Conservation (phyloP, 2,113 vertebrate genomes). For the Alexandromys fortis region DNA sequence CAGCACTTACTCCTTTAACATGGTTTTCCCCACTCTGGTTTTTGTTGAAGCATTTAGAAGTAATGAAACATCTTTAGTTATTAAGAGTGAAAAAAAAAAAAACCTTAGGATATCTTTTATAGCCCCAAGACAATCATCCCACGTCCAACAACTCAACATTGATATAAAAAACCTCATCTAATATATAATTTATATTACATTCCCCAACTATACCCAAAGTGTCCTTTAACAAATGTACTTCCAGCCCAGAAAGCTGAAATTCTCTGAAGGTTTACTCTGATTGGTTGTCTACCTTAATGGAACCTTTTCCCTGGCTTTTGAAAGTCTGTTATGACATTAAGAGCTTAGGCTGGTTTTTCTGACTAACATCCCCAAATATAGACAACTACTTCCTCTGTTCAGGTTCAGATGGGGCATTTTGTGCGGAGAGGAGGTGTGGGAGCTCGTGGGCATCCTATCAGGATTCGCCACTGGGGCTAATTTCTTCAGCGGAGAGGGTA, state of each 20-base stretch:
- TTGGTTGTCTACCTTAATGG: neutral
- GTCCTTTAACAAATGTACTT: neutral
- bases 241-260: neutral
- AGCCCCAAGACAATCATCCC: neutral
- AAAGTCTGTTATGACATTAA: constrained; percentile 2
- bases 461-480: neutral
- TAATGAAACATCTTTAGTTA: neutral
- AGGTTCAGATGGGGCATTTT: neutral
- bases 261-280: neutral
- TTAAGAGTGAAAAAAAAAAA: neutral
- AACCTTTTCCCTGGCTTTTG: neutral
- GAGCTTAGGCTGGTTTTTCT: neutral
- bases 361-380: neutral
- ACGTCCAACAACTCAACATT: neutral
- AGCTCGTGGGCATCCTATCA: neutral
- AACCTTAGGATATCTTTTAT: neutral
- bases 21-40: neutral
- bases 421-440: too few relatives aligned
- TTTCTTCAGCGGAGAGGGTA: neutral
- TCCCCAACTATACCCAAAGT: neutral
- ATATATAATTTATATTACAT: neutral
- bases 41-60: constrained; percentile 2
- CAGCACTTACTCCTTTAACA: neutral
- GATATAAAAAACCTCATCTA: neutral
- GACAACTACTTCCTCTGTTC: neutral